Evolutionary conservation across 2,113 vertebrate genomes (phyloP), one percentile per base, ranked within the genome.

Genomic region (human): DNA sequence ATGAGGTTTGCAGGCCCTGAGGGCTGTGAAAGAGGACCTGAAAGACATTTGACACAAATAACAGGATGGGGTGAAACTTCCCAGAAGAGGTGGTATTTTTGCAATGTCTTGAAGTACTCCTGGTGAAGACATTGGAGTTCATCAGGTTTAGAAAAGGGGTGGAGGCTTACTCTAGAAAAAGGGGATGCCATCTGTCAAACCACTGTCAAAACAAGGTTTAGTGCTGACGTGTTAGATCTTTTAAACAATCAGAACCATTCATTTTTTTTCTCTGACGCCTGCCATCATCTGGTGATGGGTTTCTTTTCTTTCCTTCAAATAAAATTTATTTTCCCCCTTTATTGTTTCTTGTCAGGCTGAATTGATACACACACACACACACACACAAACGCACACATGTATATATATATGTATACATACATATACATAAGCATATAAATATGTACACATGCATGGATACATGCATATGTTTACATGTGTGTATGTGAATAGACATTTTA

Each of bases 291-390:
- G 22, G 11, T 50, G 23, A 70, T 80, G 22, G 6, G 9, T 75
- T 90, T 90, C 38, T 87, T 91, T 75, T 79, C 23, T 90, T 82
- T 38, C 86, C 88, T 75, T 79, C 30, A 88, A 55, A 4, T 81
- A 48, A 22, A 76, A 35, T 43, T 66, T 70, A 25, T 89, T 88
- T 85, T 3, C 0, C 6, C 40, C 20, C 64, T 79, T 38, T 55
- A 83, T 70, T 52, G 40, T 48, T 25, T 6, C 43, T 68, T 61
- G 30, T 76, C 22, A 81, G 35, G 17, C 38, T 66, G 11, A 82
- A 18, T 45, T 61, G 45, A 45, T 81, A 59, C 30, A 75, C 22
- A 17, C 16, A 61, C 11, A 17, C 16, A 61, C 11, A 40, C 3
- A 40, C 6, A 57, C 8, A 32, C 2, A 22, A 2, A 32, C 1